These are phyloP conservation scores for Meiosimyza platycephala DNA, from an alignment of 2,888 invertebrate species.

Conservation along the genomic window DNA sequence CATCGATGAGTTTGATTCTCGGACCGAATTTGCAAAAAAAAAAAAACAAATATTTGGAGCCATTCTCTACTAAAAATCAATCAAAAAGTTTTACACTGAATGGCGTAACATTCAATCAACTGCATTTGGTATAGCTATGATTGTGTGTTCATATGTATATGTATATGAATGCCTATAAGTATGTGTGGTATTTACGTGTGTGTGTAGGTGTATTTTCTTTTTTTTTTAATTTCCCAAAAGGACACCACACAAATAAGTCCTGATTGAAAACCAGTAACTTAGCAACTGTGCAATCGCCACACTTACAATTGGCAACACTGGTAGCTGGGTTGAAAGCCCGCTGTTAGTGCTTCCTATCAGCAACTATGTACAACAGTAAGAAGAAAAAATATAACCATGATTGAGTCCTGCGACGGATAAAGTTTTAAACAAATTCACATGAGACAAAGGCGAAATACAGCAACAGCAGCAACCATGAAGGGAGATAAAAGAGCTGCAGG, in stretches of 20 bases:
- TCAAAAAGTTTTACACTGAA: conserved; percentile 29
- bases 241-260: conserved; percentile 39
- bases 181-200: not conserved
- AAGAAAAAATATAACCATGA: conserved; percentile 31
- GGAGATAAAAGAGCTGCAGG: not conserved
- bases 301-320: conserved; percentile 33
- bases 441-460: conserved; percentile 33
- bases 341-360: conserved; percentile 17
- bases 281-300: conserved; percentile 35
- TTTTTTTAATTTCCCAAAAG: conserved; percentile 42
- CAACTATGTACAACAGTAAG: not conserved
- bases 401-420: conserved; percentile 35
- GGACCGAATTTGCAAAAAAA: conserved; percentile 14
- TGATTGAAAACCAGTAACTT: conserved; percentile 41
- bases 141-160: not conserved
- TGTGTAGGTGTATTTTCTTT: conserved; percentile 12
- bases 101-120: conserved; percentile 23
- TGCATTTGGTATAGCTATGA: conserved; percentile 21
- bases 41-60: not conserved
- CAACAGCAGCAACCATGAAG: not conserved
- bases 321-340: not conserved
- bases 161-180: not conserved
- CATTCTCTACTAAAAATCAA: conserved; percentile 23
- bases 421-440: conserved; percentile 42
- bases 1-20: not conserved